A percentile compares a stretch with the other conserved stretches of the same genome.
These are phyloP conservation scores for Catostomus latipinnis DNA, from an alignment of 2,797 vertebrate species.

Conservation along the genomic window DNA sequence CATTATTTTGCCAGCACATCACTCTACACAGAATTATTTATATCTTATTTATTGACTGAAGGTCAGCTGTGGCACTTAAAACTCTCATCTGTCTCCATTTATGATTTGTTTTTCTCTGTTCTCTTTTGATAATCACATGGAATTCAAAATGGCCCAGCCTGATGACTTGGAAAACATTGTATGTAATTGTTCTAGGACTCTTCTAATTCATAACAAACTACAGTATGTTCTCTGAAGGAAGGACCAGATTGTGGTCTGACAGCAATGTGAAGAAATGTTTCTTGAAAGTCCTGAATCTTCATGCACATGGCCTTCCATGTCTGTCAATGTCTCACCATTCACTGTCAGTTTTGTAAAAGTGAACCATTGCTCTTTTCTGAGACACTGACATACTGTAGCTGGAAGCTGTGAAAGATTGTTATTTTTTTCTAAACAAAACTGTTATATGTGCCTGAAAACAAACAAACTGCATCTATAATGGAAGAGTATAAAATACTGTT, in stretches of 20 bases:
- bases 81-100: neutral
- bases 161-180: conserved; percentile 3
- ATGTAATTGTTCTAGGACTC: neutral
- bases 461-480: conserved; percentile 68
- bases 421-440: conserved; percentile 77
- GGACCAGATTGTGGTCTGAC: neutral
- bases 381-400: conserved; percentile 84
- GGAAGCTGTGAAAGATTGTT: conserved; percentile 74
- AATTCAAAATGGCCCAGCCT: conserved; percentile 1
- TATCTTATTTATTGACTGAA: conserved; percentile 33
- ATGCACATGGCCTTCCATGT: conserved; percentile 41
- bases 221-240: neutral
- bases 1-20: conserved; percentile 2
- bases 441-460: conserved; percentile 92
- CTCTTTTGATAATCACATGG: conserved; percentile 47
- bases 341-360: conserved; percentile 72
- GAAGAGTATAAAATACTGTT: conserved; percentile 78
- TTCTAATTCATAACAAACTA: conserved; percentile 14
- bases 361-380: conserved; percentile 68
- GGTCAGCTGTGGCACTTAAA: conserved; percentile 12
- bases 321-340: conserved; percentile 62
- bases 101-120: neutral
- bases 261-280: conserved; percentile 10
- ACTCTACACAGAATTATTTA: conserved; percentile 12
- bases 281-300: conserved; percentile 34